Evolutionary conservation across 2,113 vertebrate genomes (phyloP).

Genomic region (Saccopteryx leptura): DNA sequence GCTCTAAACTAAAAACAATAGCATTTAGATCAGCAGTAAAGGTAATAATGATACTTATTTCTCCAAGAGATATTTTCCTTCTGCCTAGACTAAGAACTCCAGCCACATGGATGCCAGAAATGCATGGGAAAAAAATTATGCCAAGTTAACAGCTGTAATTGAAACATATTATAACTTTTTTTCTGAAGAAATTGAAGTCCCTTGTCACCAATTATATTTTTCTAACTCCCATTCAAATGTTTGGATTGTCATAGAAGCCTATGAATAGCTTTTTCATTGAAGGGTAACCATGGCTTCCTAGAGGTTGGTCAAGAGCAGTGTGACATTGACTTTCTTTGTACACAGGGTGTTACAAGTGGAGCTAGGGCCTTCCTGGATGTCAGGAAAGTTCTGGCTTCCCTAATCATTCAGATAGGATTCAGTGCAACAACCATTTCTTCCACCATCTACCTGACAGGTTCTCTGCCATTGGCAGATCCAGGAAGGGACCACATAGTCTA

Average conservation of each 20-base stretch:
- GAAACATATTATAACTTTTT: neutral
- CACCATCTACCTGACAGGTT: neutral
- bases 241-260: neutral
- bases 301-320: neutral
- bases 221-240: neutral
- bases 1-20: neutral
- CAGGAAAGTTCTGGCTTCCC: neutral
- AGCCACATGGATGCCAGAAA: neutral
- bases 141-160: neutral
- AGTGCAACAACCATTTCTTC: neutral
- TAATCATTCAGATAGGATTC: neutral
- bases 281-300: neutral
- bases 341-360: too few species aligned
- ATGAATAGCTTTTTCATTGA: neutral
- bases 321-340: neutral
- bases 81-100: neutral
- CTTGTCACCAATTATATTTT: neutral
- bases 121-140: neutral
- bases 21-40: neutral
- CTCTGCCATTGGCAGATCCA: constrained; percentile 22
- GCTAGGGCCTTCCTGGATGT: neutral
- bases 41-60: neutral
- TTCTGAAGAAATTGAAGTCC: neutral
- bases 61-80: neutral
- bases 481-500: neutral